Conservation (phyloP, 2,797 vertebrate genomes). For the Diplodus puntazzo region DNA sequence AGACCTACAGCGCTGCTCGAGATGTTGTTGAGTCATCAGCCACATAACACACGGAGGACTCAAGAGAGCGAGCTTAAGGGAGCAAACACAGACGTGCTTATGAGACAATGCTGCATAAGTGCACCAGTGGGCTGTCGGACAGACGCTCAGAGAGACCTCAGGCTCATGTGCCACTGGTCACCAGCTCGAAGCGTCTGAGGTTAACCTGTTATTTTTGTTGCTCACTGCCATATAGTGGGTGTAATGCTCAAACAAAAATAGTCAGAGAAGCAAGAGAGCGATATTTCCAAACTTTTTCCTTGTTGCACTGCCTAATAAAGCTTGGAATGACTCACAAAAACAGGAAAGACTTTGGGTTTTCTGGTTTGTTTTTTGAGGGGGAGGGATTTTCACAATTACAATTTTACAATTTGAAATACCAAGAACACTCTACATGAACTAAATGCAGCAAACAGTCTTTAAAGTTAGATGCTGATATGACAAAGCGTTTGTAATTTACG, state of each 20-base stretch:
- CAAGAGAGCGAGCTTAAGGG: slow-evolving; percentile 64
- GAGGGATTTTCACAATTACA: too few species aligned
- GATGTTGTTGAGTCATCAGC: slow-evolving; percentile 79
- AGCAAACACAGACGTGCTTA: slow-evolving; percentile 59
- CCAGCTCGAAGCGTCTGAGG: slow-evolving; percentile 26
- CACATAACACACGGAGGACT: slow-evolving; percentile 70
- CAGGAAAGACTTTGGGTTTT: background rate
- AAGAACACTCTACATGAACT: too few species aligned
- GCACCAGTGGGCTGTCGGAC: slow-evolving; percentile 35
- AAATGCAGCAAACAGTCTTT: too few species aligned
- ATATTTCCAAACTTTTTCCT: background rate
- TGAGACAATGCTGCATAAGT: slow-evolving; percentile 60
- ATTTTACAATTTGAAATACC: too few species aligned
- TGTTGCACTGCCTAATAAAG: background rate
- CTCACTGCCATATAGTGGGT: background rate
- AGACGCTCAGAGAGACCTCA: slow-evolving; percentile 38
- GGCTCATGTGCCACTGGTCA: slow-evolving; percentile 34
- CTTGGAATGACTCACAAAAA: background rate
- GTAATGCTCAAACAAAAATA: slow-evolving; percentile 16
- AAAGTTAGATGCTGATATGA: too few species aligned
- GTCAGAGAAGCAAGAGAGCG: background rate
- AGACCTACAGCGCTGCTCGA: slow-evolving; percentile 56
- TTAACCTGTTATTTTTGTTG: slow-evolving; percentile 27
- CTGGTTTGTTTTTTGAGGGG: too few species aligned
- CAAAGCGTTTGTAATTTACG: too few species aligned